Conservation (phyloP, 2,113 vertebrate species). For the Piaya cayana region DNA sequence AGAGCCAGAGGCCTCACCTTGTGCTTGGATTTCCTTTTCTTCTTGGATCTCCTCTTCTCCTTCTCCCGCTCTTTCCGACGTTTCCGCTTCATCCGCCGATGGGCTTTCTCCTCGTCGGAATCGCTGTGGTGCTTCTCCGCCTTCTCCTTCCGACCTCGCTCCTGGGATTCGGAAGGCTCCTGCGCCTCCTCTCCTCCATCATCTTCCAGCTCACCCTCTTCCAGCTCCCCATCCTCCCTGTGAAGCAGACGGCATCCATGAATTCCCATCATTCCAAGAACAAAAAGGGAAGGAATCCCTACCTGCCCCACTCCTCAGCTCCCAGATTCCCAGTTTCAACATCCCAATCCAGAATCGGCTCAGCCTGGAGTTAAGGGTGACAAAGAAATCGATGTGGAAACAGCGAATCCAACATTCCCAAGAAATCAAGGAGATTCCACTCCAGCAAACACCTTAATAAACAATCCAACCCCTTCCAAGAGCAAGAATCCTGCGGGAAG, state of each 20-base stretch:
- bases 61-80: constrained; percentile 89
- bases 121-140: constrained; percentile 84
- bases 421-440: fast-evolving
- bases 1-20: constrained; percentile 76
- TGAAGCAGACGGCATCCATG: neutral
- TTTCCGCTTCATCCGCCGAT: constrained; percentile 88
- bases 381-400: too few relatives aligned
- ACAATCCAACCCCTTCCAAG: too few relatives aligned
- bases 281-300: neutral
- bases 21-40: constrained; percentile 92
- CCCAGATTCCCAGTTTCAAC: too few relatives aligned
- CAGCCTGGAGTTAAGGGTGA: neutral
- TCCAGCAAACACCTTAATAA: too few relatives aligned
- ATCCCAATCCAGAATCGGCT: too few relatives aligned
- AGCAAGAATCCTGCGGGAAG: too few relatives aligned
- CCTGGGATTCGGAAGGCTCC: constrained; percentile 12
- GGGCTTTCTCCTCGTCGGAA: constrained; percentile 86
- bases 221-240: constrained; percentile 92
- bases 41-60: constrained; percentile 86
- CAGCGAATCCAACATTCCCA: too few relatives aligned
- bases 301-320: neutral
- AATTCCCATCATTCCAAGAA: neutral
- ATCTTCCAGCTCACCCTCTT: constrained; percentile 74
- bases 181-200: constrained; percentile 85
- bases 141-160: constrained; percentile 76